A percentile compares a stretch with the other conserved stretches of the same genome.
These are phyloP conservation scores for rabbit (Oryctolagus cuniculus) DNA, from an alignment of 2,113 vertebrate species.

Conservation along the genomic window mOryCun1.1 NC_091434.1:81497001-81497500, in stretches of 20 bases:
- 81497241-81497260: constrained; percentile 13
- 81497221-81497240: constrained; percentile 7
- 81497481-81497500: constrained; percentile 31
- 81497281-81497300: neutral
- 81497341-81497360: constrained; percentile 49
- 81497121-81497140: constrained; percentile 57
- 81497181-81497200: constrained; percentile 10
- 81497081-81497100: constrained; percentile 80
- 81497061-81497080: constrained; percentile 78
- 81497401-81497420: constrained; percentile 28
- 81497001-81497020: constrained; percentile 63
- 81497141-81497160: constrained; percentile 1
- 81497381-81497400: constrained; percentile 16
- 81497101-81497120: constrained; percentile 74
- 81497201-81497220: constrained; percentile 26
- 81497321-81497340: neutral
- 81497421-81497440: constrained; percentile 54
- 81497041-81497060: constrained; percentile 53
- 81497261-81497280: constrained; percentile 52
- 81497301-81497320: neutral
- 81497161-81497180: constrained; percentile 50
- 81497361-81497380: constrained; percentile 56
- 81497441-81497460: neutral
- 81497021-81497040: constrained; percentile 70
- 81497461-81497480: constrained; percentile 11